Evolutionary conservation across 2,113 vertebrate species (phyloP), one percentile per base, ranked within the genome.

Genomic region (Puffinus mauretanicus): DNA sequence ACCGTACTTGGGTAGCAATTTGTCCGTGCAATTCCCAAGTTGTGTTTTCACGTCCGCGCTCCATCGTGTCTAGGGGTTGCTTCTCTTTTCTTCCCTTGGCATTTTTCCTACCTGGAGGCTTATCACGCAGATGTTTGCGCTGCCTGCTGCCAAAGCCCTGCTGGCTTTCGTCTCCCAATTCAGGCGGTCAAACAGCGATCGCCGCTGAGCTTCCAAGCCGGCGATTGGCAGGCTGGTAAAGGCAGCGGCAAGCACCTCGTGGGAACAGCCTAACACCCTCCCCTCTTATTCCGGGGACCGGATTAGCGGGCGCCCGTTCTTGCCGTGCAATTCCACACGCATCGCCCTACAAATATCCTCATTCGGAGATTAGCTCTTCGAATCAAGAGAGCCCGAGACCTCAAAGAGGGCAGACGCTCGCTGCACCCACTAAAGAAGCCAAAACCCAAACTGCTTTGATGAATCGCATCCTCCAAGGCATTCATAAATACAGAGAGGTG

Each of bases 211-310:
- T 4, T 52, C 42, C 38, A 7, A 7, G n/a, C 0, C 22, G 82
- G 61, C 30, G 3, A 2, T 4, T 7, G 40, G 54, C 61, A 30
- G 38, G 40, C 30, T 36, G 61, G 54, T 13, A 81, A 69, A 36
- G 36, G 76, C n/a, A 2, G 34, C 6, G 5, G 4, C 30, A 3
- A 52, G 76, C 46, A 10, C 20, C 61, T 66, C n/a, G 1, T 3
- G 20, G n/a, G 22, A 32, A 49, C 0, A 16, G 13, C 13, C 0
- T 6, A 30, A 26, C 69, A 13, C 8, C 61, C 32, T 27, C 69
- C 36, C 10, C 0, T 7, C 2, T 7, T n/a, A 7, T 26, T 18
- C 40, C 60, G 16, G 61, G 47, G 30, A 8, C 30, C 16, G 1
- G 36, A 72, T 38, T 7, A 52, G 69, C 0, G 47, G n/a, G 14